Evolutionary conservation across 2,113 vertebrate genomes (phyloP).

Genomic region (Heterochromis multidens): DNA sequence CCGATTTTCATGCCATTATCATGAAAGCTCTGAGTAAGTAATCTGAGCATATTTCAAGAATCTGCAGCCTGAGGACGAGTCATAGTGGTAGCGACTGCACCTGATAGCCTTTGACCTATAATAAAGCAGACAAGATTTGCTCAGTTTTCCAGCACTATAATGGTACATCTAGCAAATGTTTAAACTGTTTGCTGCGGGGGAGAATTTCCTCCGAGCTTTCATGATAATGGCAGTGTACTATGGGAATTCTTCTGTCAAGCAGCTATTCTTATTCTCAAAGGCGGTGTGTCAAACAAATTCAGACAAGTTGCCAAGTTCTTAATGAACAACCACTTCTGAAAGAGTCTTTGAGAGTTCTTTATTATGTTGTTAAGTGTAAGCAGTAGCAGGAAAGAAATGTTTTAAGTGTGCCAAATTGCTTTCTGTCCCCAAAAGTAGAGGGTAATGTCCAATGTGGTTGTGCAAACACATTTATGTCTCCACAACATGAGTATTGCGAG

Average conservation of each 20-base stretch:
- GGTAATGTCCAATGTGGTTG: neutral
- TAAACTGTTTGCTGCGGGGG: neutral
- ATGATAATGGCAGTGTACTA: no score
- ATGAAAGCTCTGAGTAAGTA: neutral
- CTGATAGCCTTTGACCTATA: constrained; percentile 3
- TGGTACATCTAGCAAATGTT: neutral
- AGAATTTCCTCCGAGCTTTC: no score
- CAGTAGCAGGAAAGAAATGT: neutral
- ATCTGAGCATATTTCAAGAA: neutral
- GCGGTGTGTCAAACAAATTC: neutral
- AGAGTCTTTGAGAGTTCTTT: neutral
- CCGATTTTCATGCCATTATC: neutral
- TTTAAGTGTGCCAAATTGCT: neutral
- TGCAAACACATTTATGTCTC: neutral
- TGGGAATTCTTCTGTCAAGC: neutral
- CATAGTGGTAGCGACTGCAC: neutral
- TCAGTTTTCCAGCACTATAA: neutral
- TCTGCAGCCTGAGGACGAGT: neutral
- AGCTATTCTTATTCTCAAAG: neutral
- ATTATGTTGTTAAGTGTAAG: neutral
- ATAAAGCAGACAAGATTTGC: neutral
- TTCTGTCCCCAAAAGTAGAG: neutral
- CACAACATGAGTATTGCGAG: neutral
- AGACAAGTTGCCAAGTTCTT: neutral
- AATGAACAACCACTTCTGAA: neutral